These are phyloP conservation scores for Chlorodrepanis virens DNA, from an alignment of 2,113 vertebrate species.

Conservation along the genomic window DNA sequence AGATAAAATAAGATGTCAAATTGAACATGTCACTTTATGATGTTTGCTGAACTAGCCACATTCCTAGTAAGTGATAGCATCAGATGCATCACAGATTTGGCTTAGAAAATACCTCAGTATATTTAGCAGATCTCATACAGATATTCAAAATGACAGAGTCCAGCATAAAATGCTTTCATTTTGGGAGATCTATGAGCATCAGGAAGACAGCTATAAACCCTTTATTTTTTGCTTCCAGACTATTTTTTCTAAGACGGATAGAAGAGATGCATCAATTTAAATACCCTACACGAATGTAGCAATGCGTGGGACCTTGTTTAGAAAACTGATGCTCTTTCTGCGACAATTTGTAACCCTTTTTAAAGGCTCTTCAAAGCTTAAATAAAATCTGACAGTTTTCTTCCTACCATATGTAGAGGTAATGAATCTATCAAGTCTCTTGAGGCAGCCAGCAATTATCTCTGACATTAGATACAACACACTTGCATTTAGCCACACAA, in stretches of 20 bases:
- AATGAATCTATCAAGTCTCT: constrained; percentile 51
- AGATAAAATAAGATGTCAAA: neutral
- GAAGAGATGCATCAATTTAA: neutral
- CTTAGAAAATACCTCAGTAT: neutral
- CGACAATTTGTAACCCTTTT: neutral
- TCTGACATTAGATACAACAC: constrained; percentile 41
- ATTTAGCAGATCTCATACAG: neutral
- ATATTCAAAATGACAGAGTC: neutral
- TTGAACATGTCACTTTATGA: neutral
- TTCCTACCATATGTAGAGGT: constrained; percentile 40
- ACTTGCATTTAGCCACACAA: constrained; percentile 32
- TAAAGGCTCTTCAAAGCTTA: constrained; percentile 20
- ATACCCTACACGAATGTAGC: neutral
- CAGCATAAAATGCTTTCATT: neutral
- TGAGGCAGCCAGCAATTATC: constrained; percentile 52
- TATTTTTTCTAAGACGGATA: neutral
- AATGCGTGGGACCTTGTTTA: neutral
- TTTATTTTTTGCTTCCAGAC: neutral
- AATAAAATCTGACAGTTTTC: constrained; percentile 52
- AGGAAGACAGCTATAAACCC: neutral
- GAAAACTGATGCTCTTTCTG: constrained; percentile 44
- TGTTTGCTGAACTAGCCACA: neutral
- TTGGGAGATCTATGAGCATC: neutral
- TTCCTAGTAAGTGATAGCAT: neutral
- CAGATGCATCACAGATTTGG: neutral